phyloP scores from a whole-genome alignment of 2,888 invertebrate genomes.

The Boloria euphrosyne region DNA sequence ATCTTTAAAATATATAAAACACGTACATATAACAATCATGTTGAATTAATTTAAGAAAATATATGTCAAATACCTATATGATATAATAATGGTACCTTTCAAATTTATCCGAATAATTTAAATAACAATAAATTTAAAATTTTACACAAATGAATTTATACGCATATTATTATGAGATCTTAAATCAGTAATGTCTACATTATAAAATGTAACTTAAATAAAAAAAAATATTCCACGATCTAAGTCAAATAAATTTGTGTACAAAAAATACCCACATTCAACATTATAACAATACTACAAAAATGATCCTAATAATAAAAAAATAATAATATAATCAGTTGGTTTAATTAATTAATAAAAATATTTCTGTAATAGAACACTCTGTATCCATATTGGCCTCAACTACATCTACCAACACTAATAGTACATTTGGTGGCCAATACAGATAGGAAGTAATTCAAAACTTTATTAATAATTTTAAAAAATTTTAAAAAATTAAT shows the following conservation, averaged over 20 bases:
- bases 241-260: slow-evolving; percentile 1
- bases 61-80: not conserved
- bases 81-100: not conserved
- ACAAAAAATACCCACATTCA: not conserved
- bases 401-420: not conserved
- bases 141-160: not conserved
- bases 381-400: not conserved
- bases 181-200: not conserved
- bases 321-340: no score
- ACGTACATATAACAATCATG: not conserved
- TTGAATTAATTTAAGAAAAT: not conserved
- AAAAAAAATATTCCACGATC: slow-evolving; percentile 5
- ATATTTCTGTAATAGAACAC: no score
- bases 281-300: not conserved
- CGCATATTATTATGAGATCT: not conserved
- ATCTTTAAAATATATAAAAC: slow-evolving; percentile 10
- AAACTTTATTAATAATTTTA: no score
- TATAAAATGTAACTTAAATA: slow-evolving; percentile 1
- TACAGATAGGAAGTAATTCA: no score
- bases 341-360: no score
- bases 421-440: no score
- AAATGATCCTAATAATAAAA: no score
- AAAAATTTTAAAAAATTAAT: no score
- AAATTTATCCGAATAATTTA: not conserved
- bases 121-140: no score